These are phyloP conservation scores for Polydrusus tereticollis DNA, from an alignment of 2,888 invertebrate genomes.

Conservation along the genomic window DNA sequence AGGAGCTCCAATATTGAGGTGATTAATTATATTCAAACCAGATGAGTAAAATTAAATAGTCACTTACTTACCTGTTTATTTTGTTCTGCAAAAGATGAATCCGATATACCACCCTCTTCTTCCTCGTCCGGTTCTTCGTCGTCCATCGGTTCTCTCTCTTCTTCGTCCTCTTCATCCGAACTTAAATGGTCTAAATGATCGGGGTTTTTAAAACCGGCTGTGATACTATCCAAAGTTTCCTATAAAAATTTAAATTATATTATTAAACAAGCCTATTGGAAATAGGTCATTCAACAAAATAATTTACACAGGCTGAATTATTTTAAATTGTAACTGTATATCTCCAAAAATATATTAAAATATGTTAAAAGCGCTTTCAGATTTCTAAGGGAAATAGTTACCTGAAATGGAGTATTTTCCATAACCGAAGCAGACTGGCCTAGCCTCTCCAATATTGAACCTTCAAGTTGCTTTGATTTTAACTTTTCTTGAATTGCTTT, in stretches of 20 bases:
- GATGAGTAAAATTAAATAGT: not conserved
- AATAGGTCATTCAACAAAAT: too few relatives aligned
- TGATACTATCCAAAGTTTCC: constrained; percentile 66
- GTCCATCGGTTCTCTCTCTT: constrained; percentile 48
- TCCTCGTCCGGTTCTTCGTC: constrained; percentile 50
- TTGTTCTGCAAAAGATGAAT: constrained; percentile 25
- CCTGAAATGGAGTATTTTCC: constrained; percentile 65
- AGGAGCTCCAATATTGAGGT: too few relatives aligned
- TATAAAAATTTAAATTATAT: constrained; percentile 48
- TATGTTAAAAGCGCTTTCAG: not conserved
- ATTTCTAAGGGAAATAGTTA: constrained; percentile 36
- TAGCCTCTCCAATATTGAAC: constrained; percentile 61
- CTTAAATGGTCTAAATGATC: constrained; percentile 54
- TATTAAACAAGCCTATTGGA: too few relatives aligned
- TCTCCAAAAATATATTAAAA: not conserved
- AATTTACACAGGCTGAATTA: too few relatives aligned
- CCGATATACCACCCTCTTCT: constrained; percentile 31
- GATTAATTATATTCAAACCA: too few relatives aligned
- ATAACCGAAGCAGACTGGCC: constrained; percentile 62
- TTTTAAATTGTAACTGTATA: too few relatives aligned
- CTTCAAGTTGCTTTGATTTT: constrained; percentile 45
- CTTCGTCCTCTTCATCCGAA: constrained; percentile 56
- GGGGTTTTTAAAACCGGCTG: constrained; percentile 61
- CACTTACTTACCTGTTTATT: constrained; percentile 23
- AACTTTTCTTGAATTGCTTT: constrained; percentile 19